Evolutionary conservation across 2,888 invertebrate genomes (phyloP).

Genomic region (Melanostoma scalare): DNA sequence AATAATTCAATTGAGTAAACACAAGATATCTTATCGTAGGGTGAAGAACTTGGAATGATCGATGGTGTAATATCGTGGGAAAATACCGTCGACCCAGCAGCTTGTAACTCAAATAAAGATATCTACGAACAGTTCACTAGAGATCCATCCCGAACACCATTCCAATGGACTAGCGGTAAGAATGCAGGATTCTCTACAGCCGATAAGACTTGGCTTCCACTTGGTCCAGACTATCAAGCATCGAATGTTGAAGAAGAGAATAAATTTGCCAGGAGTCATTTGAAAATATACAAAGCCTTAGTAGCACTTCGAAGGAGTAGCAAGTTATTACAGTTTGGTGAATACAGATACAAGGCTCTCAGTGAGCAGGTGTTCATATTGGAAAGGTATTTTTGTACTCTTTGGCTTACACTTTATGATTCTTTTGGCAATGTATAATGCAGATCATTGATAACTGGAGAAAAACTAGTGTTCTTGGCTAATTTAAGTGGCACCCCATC

Average conservation of each 20-base stretch:
- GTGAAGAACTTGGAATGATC: slow-evolving; percentile 77
- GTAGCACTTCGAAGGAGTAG: slow-evolving; percentile 79
- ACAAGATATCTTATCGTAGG: slow-evolving; percentile 79
- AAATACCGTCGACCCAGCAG: slow-evolving; percentile 83
- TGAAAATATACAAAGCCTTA: slow-evolving; percentile 84
- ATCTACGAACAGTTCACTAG: slow-evolving; percentile 84
- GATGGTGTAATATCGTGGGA: slow-evolving; percentile 83
- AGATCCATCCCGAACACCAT: slow-evolving; percentile 85
- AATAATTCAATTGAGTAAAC: too few relatives aligned
- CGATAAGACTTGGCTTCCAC: slow-evolving; percentile 79
- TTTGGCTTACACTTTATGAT: neutral
- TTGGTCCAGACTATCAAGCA: slow-evolving; percentile 84
- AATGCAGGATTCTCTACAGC: slow-evolving; percentile 80
- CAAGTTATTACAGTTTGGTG: slow-evolving; percentile 76
- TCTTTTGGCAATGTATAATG: neutral
- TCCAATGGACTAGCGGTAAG: slow-evolving; percentile 83
- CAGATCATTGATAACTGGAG: slow-evolving; percentile 30
- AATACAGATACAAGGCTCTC: slow-evolving; percentile 77
- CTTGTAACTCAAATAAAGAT: slow-evolving; percentile 82
- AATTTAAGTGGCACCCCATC: slow-evolving; percentile 1
- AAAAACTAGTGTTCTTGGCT: slow-evolving; percentile 43
- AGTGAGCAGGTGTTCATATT: slow-evolving; percentile 76
- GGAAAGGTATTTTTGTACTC: slow-evolving; percentile 75
- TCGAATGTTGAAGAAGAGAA: slow-evolving; percentile 84
- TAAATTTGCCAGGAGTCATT: slow-evolving; percentile 82